Evolutionary conservation across 2,797 vertebrate species (phyloP).

Genomic region (Phrynocephalus forsythii): DNA sequence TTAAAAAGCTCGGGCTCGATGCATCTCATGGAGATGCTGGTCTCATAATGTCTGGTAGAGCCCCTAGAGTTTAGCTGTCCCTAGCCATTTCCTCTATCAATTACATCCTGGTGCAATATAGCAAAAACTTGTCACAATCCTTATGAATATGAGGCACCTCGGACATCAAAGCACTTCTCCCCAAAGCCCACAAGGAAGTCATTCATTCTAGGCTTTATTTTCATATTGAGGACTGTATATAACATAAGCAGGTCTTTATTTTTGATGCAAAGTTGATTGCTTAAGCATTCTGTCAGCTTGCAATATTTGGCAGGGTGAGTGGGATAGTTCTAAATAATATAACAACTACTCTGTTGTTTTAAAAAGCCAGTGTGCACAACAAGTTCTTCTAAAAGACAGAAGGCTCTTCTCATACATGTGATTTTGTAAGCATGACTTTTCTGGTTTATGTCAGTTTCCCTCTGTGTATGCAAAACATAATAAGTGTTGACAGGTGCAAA

Average conservation of each 20-base stretch:
- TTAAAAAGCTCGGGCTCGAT: too few relatives aligned
- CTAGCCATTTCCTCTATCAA: too few relatives aligned
- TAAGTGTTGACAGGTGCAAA: conserved; percentile 46
- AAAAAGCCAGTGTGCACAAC: background rate
- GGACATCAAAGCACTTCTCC: background rate
- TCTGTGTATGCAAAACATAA: conserved; percentile 35
- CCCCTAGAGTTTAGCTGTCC: too few relatives aligned
- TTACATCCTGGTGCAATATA: too few relatives aligned
- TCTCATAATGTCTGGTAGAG: too few relatives aligned
- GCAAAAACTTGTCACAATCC: too few relatives aligned
- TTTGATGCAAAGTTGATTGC: background rate
- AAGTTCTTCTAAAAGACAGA: background rate
- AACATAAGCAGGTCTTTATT: conserved; percentile 11
- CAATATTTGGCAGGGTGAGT: background rate
- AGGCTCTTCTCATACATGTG: conserved; percentile 18
- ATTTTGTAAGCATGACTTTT: conserved; percentile 36
- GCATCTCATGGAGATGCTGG: too few relatives aligned
- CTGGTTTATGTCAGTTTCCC: conserved; percentile 23
- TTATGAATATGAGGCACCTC: too few relatives aligned
- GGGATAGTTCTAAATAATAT: background rate
- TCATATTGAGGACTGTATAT: background rate
- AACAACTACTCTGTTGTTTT: background rate
- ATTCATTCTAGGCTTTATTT: background rate
- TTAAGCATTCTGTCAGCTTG: background rate
- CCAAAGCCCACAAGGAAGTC: conserved; percentile 5